phyloP scores from a whole-genome alignment of 2,888 invertebrate genomes.

The Ormyrus rosae region DNA sequence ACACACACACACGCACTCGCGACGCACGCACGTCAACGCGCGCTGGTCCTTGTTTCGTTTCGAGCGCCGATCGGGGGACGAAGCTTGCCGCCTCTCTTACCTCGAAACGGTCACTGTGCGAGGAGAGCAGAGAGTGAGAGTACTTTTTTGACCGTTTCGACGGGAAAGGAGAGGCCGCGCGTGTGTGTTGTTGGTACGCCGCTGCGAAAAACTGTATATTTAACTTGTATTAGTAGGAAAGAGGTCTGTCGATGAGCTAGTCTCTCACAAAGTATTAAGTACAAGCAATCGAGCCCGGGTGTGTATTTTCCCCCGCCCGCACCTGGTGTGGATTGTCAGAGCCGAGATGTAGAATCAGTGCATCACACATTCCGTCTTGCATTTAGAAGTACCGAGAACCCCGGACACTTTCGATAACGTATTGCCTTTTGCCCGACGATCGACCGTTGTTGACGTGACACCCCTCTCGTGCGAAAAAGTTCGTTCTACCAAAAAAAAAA shows the following conservation, averaged over 20 bases:
- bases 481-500: slow-evolving; percentile 12
- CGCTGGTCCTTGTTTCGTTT: too few species aligned
- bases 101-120: too few species aligned
- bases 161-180: too few species aligned
- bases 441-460: slow-evolving; percentile 8
- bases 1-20: too few species aligned
- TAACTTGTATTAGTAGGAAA: slow-evolving; percentile 58
- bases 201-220: slow-evolving; percentile 54
- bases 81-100: too few species aligned
- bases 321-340: slow-evolving; percentile 19
- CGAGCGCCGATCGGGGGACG: too few species aligned
- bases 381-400: slow-evolving; percentile 24
- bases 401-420: slow-evolving; percentile 33
- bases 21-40: too few species aligned
- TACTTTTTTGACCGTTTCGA: too few species aligned
- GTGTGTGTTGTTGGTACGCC: too few species aligned
- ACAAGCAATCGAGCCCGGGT: slow-evolving; percentile 67
- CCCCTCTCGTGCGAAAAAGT: slow-evolving; percentile 38
- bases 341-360: slow-evolving; percentile 45
- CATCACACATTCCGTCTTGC: slow-evolving; percentile 58
- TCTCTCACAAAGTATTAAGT: slow-evolving; percentile 69
- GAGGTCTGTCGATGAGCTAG: slow-evolving; percentile 67
- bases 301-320: slow-evolving; percentile 46
- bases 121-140: too few species aligned
- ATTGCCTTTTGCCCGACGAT: slow-evolving; percentile 35